Base-by-base conservation (phyloP, 2,797 vertebrate genomes). In the Enteromius afrohamiltoni region DNA sequence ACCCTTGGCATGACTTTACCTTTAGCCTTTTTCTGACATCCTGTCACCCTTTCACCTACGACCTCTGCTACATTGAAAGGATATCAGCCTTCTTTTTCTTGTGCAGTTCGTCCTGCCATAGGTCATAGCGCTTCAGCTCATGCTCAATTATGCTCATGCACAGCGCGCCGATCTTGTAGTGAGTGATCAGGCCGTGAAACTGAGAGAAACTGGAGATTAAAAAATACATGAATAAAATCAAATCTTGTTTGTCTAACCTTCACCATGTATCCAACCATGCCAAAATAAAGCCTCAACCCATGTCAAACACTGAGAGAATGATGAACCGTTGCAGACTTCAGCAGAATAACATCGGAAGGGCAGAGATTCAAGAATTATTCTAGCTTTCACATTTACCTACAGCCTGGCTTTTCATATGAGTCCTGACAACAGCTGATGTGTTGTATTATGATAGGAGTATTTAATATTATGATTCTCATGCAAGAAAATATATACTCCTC, bases 81-180 rank as follows among this genome's bases (percentile, higher is more conserved):
- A 98, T 98, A 98, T 98, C 95, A 88, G 96, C 95, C 90, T 96
- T 96, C 91, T 96, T 96, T 92, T 98, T 99, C 91, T 97, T 97
- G 91, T 95, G 95, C 84, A 98, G 94, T 86, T 98, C 97, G 26
- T 99, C 97, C 85, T 97, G 96, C 97, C 97, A 98, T 82, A 98
- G 95, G 85, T 97, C 96, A 10, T 94, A 97, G 88, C 96, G 96
- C 94, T 97, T 98, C 92, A 98, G 93, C 87, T 99, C 97, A 60
- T 98, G 96, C 87, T 99, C 97, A 53, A 97, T 96, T 86, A 98
- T 97, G 91, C 95, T 97, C 97, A 96, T 97, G 84, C 97, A 97
- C 0, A 98, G 93, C 29, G 97, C 96, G 79, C 97, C 97, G 21
- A 98, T 97, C 94, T 98, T 98, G 88, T 97, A 98, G 87, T 97